These are phyloP conservation scores for Sorex maritimensis DNA, from an alignment of 2,797 vertebrate genomes.

Conservation along the genomic window DNA sequence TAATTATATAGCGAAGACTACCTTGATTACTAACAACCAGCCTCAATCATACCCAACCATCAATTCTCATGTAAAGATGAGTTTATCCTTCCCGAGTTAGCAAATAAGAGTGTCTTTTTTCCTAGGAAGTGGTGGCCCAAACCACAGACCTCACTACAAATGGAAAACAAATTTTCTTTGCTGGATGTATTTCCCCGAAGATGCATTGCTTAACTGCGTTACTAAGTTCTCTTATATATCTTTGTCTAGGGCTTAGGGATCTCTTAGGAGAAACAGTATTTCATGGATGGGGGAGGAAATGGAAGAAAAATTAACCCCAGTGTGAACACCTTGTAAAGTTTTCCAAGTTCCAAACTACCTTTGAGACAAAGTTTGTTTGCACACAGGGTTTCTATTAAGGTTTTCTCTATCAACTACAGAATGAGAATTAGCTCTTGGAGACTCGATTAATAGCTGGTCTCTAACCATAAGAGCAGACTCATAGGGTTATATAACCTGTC, in stretches of 20 bases:
- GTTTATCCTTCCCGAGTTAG: background rate
- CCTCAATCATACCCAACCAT: background rate
- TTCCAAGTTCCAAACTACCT: constrained; percentile 41
- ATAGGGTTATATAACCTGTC: background rate
- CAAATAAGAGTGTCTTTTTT: background rate
- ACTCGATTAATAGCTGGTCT: background rate
- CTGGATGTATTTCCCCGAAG: background rate
- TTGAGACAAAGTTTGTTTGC: constrained; percentile 33
- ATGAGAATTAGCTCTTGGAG: background rate
- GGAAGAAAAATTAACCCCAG: background rate
- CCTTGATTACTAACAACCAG: background rate
- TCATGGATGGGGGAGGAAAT: background rate
- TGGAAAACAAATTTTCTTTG: background rate
- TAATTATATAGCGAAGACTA: no score
- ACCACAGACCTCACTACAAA: background rate
- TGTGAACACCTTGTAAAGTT: background rate
- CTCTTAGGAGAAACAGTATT: constrained; percentile 4
- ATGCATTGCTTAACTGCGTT: background rate
- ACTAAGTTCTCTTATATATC: background rate
- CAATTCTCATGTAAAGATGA: background rate
- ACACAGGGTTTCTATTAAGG: background rate
- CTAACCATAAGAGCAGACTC: background rate
- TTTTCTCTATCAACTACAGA: background rate
- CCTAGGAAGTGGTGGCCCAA: background rate
- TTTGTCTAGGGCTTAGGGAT: background rate